A percentile compares a stretch with the other conserved stretches of the same genome.
phyloP scores from a whole-genome alignment of 2,888 invertebrate species.

The Pristionchus arcanus region DNA sequence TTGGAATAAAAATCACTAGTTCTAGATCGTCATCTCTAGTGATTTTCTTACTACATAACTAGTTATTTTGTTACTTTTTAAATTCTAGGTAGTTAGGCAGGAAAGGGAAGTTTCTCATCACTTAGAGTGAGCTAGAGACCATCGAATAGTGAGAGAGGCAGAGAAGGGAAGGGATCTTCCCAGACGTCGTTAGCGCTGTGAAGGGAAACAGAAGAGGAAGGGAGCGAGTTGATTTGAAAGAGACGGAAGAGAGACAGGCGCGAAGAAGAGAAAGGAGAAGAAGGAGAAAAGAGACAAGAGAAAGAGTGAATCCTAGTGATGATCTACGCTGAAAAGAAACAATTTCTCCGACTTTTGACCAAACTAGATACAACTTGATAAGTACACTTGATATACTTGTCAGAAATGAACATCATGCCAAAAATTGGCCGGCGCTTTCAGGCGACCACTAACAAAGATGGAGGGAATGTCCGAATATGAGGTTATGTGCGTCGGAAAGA shows the following conservation, averaged over 20 bases:
- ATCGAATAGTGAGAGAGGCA: background rate
- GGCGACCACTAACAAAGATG: background rate
- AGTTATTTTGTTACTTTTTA: too few relatives aligned
- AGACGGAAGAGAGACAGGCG: background rate
- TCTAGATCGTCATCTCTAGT: too few relatives aligned
- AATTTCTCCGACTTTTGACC: background rate
- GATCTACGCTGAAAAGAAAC: background rate
- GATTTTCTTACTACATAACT: too few relatives aligned
- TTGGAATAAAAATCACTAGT: too few relatives aligned
- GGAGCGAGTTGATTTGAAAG: constrained; percentile 53
- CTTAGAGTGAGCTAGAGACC: too few relatives aligned
- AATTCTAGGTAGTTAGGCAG: too few relatives aligned
- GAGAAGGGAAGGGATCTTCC: background rate
- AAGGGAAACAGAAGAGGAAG: background rate
- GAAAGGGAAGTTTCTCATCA: too few relatives aligned
- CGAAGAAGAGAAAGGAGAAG: background rate
- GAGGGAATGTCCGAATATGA: constrained; percentile 2
- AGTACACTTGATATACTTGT: background rate
- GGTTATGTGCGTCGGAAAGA: background rate
- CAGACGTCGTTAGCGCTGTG: constrained; percentile 42
- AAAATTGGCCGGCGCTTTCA: background rate
- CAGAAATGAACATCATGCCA: background rate
- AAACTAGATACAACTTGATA: background rate
- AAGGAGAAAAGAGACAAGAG: background rate
- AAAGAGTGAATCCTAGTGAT: background rate